Base-by-base conservation (phyloP, 2,797 vertebrate species). In the Rhynchonycteris naso region DNA sequence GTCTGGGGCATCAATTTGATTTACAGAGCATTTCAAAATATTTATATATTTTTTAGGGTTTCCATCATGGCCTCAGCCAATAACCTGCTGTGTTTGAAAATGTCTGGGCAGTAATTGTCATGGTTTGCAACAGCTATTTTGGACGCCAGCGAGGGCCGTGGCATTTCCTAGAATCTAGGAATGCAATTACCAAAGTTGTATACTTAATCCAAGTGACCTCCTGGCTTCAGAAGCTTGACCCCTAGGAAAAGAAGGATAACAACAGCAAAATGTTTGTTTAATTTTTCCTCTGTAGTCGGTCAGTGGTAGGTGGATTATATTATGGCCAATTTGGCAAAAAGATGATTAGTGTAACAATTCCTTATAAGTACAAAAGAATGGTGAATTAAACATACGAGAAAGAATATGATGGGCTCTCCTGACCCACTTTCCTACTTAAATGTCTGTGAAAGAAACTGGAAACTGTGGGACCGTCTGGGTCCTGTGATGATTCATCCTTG, bases 21-120 rank as follows among this genome's bases (percentile, higher is more conserved):
- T 98, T 98, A 98, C 96, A 97, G 90, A 97, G 86, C 5, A 0
- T 98, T 98, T 98, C 98, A 98, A 98, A 98, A 98, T 98, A 98
- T 98, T 98, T 98, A 98, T 98, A 97, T 98, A 84, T 98, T 96
- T 98, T 98, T 98, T 96, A 97, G 96, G 96, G 96, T 98, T 98
- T 98, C 97, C 97, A 98, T 98, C 97, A 98, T 56, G 58, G 95
- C 92, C 96, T 97, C 96, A 97, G 97, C 97, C 98, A 98, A 96
- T 98, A 98, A 98, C 97, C 98, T 98, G 97, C 98, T 98, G 97
- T 98, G 98, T 98, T 98, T 98, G 98, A 98, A 98, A 98, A 98
- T 96, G 96, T 98, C 98, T 98, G 96, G 95, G 95, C 97, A 98
- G 97, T 98, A 98, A 98, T 96, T 98, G 97, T 97, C 97, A 98